Percentiles rank a stretch among this genome's conserved stretches.
These are phyloP conservation scores for Setipinna tenuifilis DNA, from an alignment of 2,797 vertebrate genomes.

Conservation along the genomic window DNA sequence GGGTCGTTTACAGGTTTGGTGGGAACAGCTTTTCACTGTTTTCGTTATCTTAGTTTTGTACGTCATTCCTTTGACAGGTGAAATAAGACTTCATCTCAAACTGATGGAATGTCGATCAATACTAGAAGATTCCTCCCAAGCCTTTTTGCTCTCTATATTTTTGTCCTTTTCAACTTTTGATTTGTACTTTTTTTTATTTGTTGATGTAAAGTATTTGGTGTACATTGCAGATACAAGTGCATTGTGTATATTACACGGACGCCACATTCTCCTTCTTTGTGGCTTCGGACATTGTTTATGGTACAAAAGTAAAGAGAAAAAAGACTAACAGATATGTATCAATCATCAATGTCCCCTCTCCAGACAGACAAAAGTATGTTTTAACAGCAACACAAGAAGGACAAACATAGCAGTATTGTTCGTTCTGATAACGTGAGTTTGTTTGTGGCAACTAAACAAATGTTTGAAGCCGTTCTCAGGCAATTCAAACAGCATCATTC, in stretches of 20 bases:
- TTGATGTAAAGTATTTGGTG: constrained; percentile 91
- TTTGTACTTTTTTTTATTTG: constrained; percentile 68
- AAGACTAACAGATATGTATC: constrained; percentile 80
- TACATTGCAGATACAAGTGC: constrained; percentile 85
- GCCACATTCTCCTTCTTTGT: constrained; percentile 83
- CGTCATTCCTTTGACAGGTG: constrained; percentile 82
- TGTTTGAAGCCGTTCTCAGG: constrained; percentile 83
- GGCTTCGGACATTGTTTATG: constrained; percentile 85
- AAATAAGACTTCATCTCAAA: constrained; percentile 85
- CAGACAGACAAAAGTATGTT: constrained; percentile 68
- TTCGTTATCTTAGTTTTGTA: constrained; percentile 51
- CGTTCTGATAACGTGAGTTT: constrained; percentile 86
- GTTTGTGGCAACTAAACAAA: constrained; percentile 86
- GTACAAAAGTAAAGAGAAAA: constrained; percentile 60
- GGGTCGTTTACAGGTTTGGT: constrained; percentile 67
- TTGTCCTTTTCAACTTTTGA: constrained; percentile 72
- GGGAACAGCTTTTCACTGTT: constrained; percentile 84
- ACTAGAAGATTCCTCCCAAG: constrained; percentile 81
- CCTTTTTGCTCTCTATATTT: constrained; percentile 60
- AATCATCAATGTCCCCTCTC: constrained; percentile 80
- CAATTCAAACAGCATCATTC: constrained; percentile 82
- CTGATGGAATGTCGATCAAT: constrained; percentile 82
- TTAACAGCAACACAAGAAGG: constrained; percentile 78
- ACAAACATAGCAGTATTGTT: constrained; percentile 88
- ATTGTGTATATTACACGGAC: constrained; percentile 95